These are phyloP conservation scores for Caenorhabditis sp. DNA, from an alignment of 2,888 invertebrate genomes.

Conservation along the genomic window DNA sequence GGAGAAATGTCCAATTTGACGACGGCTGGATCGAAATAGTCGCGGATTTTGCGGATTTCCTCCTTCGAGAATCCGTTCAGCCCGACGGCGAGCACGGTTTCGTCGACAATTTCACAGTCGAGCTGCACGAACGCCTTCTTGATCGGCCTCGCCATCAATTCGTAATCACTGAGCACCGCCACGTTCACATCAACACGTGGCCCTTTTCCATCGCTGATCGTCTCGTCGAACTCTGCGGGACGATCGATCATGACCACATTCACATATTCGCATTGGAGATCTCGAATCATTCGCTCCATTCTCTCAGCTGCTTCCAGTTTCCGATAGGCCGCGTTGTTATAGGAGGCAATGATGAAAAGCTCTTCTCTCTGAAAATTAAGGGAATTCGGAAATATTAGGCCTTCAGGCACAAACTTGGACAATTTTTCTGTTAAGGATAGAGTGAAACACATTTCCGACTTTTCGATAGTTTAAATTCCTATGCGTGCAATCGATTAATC, in stretches of 20 bases:
- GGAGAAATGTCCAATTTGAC: constrained; percentile 1
- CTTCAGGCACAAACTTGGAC: background rate
- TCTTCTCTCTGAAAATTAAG: constrained; percentile 71
- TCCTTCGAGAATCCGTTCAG: constrained; percentile 75
- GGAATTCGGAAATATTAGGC: background rate
- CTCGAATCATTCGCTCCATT: constrained; percentile 54
- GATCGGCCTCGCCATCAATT: too few relatives aligned
- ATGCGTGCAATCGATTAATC: background rate
- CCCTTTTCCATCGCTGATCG: background rate
- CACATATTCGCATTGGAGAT: constrained; percentile 69
- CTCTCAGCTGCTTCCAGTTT: constrained; percentile 76
- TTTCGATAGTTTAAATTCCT: background rate
- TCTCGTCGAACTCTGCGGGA: constrained; percentile 75
- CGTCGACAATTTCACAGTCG: constrained; percentile 64
- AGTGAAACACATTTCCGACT: background rate
- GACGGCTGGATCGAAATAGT: background rate
- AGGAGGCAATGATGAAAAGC: constrained; percentile 70
- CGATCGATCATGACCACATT: constrained; percentile 78
- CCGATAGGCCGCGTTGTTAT: constrained; percentile 72
- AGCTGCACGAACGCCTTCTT: constrained; percentile 75
- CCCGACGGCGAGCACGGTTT: constrained; percentile 72
- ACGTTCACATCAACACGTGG: too few relatives aligned
- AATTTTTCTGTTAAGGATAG: too few relatives aligned
- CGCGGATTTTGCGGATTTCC: constrained; percentile 39
- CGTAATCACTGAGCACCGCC: too few relatives aligned